phyloP scores from a whole-genome alignment of 2,113 vertebrate species.

The Nestor notabilis region DNA sequence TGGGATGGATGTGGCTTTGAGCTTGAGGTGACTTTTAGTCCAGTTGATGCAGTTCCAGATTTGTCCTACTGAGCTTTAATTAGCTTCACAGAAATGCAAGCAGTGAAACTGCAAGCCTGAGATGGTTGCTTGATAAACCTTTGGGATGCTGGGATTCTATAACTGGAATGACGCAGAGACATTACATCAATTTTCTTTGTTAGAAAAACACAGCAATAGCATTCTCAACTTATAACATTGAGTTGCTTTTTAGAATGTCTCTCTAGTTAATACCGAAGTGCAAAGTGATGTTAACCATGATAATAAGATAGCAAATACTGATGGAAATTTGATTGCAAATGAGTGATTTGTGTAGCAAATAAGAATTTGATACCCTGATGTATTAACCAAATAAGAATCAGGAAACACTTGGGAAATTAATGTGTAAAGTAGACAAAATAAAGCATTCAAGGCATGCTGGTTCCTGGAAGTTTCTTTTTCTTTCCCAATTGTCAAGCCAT shows the following conservation, averaged over 20 bases:
- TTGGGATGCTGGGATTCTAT: not conserved
- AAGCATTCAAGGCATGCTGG: conserved; percentile 6
- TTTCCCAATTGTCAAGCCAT: not conserved
- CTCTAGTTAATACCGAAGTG: conserved; percentile 47
- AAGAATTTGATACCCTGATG: conserved; percentile 44
- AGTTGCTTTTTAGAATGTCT: not conserved
- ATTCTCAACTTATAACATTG: not conserved
- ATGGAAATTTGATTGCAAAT: conserved; percentile 62
- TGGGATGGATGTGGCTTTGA: not conserved
- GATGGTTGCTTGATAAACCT: not conserved
- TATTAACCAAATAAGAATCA: conserved; percentile 46
- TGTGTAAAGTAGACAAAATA: conserved; percentile 49
- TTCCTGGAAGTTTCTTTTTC: not conserved
- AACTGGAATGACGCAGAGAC: not conserved
- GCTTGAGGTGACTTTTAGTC: not conserved
- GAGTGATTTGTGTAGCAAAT: conserved; percentile 46
- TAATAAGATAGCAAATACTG: conserved; percentile 47
- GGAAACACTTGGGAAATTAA: conserved; percentile 64
- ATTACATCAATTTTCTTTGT: conserved; percentile 31
- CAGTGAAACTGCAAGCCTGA: not conserved
- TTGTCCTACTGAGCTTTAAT: not conserved
- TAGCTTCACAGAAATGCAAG: not conserved
- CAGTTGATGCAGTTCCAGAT: not conserved
- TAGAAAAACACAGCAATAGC: not conserved
- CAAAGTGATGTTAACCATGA: conserved; percentile 35